phyloP scores from a whole-genome alignment of 2,797 vertebrate species.

The Alosa sapidissima region DNA sequence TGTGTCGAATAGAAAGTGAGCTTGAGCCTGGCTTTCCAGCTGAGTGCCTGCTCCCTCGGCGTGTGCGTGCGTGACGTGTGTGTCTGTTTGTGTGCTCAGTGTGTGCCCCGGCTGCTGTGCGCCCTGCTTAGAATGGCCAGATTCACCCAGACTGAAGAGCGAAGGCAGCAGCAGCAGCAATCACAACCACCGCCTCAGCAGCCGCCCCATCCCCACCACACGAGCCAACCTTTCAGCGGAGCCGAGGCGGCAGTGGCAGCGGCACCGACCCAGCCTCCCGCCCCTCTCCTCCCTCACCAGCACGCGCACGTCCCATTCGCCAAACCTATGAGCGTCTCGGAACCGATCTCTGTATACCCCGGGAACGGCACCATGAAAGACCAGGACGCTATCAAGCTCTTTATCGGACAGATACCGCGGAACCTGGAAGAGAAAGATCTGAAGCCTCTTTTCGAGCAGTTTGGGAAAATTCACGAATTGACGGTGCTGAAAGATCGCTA shows the following conservation, averaged over 20 bases:
- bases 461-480: constrained; percentile 85
- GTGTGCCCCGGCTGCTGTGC: constrained; percentile 58
- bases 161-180: constrained; percentile 69
- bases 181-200: constrained; percentile 45
- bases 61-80: constrained; percentile 24
- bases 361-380: constrained; percentile 77
- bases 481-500: constrained; percentile 85
- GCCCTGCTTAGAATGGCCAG: constrained; percentile 76
- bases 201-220: constrained; percentile 61
- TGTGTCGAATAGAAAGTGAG: constrained; percentile 50
- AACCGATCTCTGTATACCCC: constrained; percentile 64
- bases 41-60: constrained; percentile 48
- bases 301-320: constrained; percentile 52
- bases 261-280: constrained; percentile 49
- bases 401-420: constrained; percentile 85
- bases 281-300: constrained; percentile 45
- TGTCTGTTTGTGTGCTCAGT: constrained; percentile 26
- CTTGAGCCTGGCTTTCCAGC: constrained; percentile 44
- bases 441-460: constrained; percentile 84
- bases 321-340: constrained; percentile 62
- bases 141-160: constrained; percentile 76
- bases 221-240: constrained; percentile 71
- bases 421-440: constrained; percentile 86
- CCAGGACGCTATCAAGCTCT: constrained; percentile 86
- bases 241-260: constrained; percentile 41